Evolutionary conservation across 92 coral and sea anemone genomes (phyloP).

Genomic region (Chrysogorgia sp.): DNA sequence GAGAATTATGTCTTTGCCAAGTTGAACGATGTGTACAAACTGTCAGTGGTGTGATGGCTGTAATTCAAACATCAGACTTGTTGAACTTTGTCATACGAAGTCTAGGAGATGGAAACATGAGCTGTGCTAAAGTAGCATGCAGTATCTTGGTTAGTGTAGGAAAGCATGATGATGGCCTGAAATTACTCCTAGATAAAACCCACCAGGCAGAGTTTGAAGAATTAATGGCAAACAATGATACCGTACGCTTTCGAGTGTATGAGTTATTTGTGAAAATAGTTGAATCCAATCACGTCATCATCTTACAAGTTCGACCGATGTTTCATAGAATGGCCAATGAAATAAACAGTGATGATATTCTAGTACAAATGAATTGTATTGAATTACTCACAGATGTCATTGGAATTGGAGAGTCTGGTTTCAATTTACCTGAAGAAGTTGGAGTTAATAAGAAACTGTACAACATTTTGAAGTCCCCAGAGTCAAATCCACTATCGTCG

Average conservation of each 20-base stretch:
- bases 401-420: conserved; percentile 70
- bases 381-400: conserved; percentile 83
- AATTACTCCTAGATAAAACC: conserved; percentile 68
- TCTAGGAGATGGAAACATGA: conserved; percentile 69
- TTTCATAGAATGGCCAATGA: conserved; percentile 71
- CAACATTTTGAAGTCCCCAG: conserved; percentile 66
- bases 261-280: conserved; percentile 74
- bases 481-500: conserved; percentile 69
- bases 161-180: conserved; percentile 81
- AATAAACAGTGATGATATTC: conserved; percentile 81
- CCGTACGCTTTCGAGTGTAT: conserved; percentile 83
- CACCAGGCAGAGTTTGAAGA: conserved; percentile 81
- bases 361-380: conserved; percentile 81
- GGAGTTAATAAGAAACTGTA: conserved; percentile 71
- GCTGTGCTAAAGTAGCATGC: conserved; percentile 74
- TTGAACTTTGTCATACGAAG: conserved; percentile 75
- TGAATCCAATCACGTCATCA: conserved; percentile 65
- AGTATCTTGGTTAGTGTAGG: conserved; percentile 69
- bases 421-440: conserved; percentile 71
- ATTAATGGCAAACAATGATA: conserved; percentile 65
- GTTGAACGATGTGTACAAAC: conserved; percentile 76
- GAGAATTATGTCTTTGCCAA: conserved; percentile 85
- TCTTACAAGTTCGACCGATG: conserved; percentile 63
- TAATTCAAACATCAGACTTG: conserved; percentile 76
- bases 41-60: conserved; percentile 80